Base-by-base conservation (phyloP, 2,113 vertebrate genomes). In the Ascaphus truei region DNA sequence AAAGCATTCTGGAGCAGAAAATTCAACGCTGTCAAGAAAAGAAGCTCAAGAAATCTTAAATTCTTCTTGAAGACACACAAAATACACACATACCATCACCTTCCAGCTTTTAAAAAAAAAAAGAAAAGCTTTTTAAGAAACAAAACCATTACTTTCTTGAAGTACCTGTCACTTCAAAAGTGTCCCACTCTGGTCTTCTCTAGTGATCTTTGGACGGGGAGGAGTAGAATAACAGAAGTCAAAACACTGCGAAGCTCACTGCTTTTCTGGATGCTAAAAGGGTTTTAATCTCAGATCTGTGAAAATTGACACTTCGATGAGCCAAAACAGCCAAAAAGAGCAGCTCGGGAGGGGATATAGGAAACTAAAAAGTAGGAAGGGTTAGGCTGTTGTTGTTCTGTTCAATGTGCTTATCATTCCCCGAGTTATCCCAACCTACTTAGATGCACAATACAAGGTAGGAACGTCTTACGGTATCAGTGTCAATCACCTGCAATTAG, bases 241-340 rank as follows among this genome's bases (percentile, higher is more conserved):
- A 48, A 64, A 72, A 58, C 41, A 64, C 18, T 25, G 5, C 18
- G 8, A 26, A 34, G 31, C 25, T 23, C 9, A 58, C 36, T 31
- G 18, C n/a, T 53, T 63, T 52, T 72, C 18, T 47, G 33, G 41
- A 47, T 26, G 51, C 20, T 63, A 62, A 37, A 57, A 39, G 41
- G 26, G 30, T 43, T 57, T 23, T 67, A 56, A 47, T 57, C 30
- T 23, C 16, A 39, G 31, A 65, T 45, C 41, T 36, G 62, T 72
- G 62, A 65, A 72, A 72, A 72, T 15, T 72, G 61, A 72, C 61
- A 72, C 69, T 48, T 15, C 15, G 27, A 29, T 6, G 50, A 23
- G n/a, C 18, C 39, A 36, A 47, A 39, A 56, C 10, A 31, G 41
- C 36, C 36, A 33, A 33, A 16, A 58, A 33, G 15, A 31, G 18